Base-by-base conservation (phyloP, 2,888 invertebrate species). In the Drosophila siamana region DNA sequence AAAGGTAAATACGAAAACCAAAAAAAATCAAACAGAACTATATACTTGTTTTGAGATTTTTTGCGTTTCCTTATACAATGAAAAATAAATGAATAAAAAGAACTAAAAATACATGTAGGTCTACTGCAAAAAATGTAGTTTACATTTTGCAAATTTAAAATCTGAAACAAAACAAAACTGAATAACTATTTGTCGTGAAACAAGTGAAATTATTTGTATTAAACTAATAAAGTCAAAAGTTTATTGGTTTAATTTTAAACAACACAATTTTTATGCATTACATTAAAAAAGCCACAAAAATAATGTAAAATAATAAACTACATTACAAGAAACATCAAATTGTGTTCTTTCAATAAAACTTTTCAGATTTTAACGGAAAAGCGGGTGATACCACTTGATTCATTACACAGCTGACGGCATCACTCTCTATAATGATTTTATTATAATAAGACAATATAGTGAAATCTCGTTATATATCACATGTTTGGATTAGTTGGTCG, bases 261-360 rank as follows among this genome's bases (percentile, higher is more conserved):
- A 75, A 78, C 76, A 77, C 79, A 68, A 81, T 85, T 81, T 80
- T 85, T 82, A 82, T 82, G 81, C 86, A 82, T 80, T 82, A 82
- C 69, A 81, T 74, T 85, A 68, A 73, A 69, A 84, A 73, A 78
- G 46, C 60, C 62, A 79, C 69, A 73, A 71, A 68, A 74, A 64
- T 54, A 64, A 64, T 51, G 44, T 43, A 51, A 59, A 60, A 61
- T 70, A 82, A 80, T 73, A 78, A 80, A 73, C 69, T 76, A 68
- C 72, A 80, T 74, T 59, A 69, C 43, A 72, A 68, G 69, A 54
- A 19, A 15, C 28, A 28, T 5, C 1, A 7, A 13, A 24, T 44
- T 44, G 15, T 2, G 44, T 44, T 28, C 8, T 11, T 40, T 26
- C 7, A 28, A 26, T 47, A 36, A 22, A 24, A 16, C 8, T 7